Evolutionary conservation across 2,113 vertebrate species (phyloP).

Genomic region (Sterna hirundo): DNA sequence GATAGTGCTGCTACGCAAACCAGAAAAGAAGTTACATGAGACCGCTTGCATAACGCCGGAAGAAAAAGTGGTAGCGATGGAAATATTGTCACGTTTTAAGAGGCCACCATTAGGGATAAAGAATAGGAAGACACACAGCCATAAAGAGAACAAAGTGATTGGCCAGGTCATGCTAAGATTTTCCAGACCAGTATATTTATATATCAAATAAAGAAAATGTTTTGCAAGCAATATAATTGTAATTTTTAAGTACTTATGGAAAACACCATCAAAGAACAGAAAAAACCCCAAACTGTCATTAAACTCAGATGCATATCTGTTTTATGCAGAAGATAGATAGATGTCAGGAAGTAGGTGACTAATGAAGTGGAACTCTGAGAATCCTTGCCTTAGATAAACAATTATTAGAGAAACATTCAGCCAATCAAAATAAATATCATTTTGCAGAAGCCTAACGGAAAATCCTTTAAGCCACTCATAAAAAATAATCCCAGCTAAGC

Average conservation of each 20-base stretch:
- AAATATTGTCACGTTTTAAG: background rate
- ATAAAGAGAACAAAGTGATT: background rate
- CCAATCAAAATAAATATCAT: background rate
- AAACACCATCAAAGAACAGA: slow-evolving; percentile 43
- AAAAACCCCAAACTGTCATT: slow-evolving; percentile 23
- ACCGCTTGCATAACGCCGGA: background rate
- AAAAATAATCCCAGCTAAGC: background rate
- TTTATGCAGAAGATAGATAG: slow-evolving; percentile 7
- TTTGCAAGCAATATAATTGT: background rate
- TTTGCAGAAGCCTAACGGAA: background rate
- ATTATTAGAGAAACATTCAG: background rate
- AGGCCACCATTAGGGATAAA: background rate
- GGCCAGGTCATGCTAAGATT: background rate
- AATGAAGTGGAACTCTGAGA: slow-evolving; percentile 49
- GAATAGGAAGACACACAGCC: background rate
- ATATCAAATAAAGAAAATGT: background rate
- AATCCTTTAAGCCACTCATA: background rate
- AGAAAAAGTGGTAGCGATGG: background rate
- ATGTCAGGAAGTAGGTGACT: slow-evolving; percentile 56
- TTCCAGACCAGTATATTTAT: background rate
- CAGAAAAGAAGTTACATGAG: background rate
- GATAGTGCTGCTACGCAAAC: background rate
- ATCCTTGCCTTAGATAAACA: slow-evolving; percentile 22
- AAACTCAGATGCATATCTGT: background rate
- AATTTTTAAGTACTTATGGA: slow-evolving; percentile 12